These are phyloP conservation scores for Caiman crocodilus DNA, from an alignment of 2,797 vertebrate genomes.

Conservation along the genomic window DNA sequence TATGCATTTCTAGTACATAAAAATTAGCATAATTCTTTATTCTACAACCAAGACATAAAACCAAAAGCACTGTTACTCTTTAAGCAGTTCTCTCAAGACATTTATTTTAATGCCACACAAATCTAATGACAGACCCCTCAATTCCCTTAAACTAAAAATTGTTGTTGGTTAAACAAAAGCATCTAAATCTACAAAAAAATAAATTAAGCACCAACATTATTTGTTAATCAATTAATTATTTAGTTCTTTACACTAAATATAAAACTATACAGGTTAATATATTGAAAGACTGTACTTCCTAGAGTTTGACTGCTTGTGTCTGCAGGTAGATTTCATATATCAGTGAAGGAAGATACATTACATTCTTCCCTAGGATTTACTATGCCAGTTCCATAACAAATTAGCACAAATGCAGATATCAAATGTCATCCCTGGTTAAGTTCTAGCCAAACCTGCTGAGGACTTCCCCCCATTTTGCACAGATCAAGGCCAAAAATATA, in stretches of 20 bases:
- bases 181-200: neutral
- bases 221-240: constrained; percentile 12
- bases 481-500: neutral
- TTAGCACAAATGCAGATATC: neutral
- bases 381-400: neutral
- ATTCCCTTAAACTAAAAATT: neutral
- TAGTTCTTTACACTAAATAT: neutral
- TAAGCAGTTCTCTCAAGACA: constrained; percentile 13
- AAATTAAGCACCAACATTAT: neutral
- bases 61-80: constrained; percentile 25
- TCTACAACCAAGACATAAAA: constrained; percentile 43
- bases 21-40: constrained; percentile 12
- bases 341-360: neutral
- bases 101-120: neutral
- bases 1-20: constrained; percentile 14
- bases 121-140: neutral
- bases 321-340: neutral
- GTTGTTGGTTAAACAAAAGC: rapidly evolving
- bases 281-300: neutral
- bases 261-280: neutral
- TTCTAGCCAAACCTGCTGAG: neutral
- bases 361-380: neutral
- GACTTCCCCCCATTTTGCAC: neutral
- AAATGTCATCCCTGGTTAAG: neutral
- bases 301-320: rapidly evolving